phyloP scores from a whole-genome alignment of 2,797 vertebrate genomes.

The Sebastes vulpes region DNA sequence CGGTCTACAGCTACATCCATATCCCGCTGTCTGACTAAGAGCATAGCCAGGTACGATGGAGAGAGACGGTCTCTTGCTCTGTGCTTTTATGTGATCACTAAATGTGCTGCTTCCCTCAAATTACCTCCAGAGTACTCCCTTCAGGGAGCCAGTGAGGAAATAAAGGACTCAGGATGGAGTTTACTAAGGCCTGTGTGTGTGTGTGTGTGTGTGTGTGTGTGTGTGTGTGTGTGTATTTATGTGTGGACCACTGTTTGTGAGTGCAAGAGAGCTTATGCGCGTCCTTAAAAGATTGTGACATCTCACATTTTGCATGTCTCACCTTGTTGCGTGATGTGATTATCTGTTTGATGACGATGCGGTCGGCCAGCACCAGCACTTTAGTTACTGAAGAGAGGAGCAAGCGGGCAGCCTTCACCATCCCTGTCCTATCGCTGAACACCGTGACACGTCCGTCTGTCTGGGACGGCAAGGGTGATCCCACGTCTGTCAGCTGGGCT shows the following conservation, averaged over 20 bases:
- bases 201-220: neutral
- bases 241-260: neutral
- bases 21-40: constrained; percentile 56
- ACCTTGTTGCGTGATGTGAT: constrained; percentile 98
- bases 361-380: constrained; percentile 95
- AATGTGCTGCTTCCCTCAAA: constrained; percentile 72
- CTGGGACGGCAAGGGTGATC: constrained; percentile 81
- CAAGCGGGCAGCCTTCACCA: constrained; percentile 95
- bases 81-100: constrained; percentile 55
- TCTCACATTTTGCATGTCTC: constrained; percentile 32
- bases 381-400: constrained; percentile 98
- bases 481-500: constrained; percentile 93
- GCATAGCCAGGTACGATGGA: constrained; percentile 49
- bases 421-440: constrained; percentile 94
- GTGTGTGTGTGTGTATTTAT: neutral
- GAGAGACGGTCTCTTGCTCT: constrained; percentile 30
- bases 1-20: constrained; percentile 34
- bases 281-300: neutral
- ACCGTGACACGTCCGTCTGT: constrained; percentile 88
- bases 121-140: constrained; percentile 67
- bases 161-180: constrained; percentile 24
- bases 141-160: constrained; percentile 52
- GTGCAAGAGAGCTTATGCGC: neutral
- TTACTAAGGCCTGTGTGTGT: neutral
- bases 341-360: constrained; percentile 98